Base-by-base conservation (phyloP, 2,797 vertebrate genomes). In the Microtus californicus region DNA sequence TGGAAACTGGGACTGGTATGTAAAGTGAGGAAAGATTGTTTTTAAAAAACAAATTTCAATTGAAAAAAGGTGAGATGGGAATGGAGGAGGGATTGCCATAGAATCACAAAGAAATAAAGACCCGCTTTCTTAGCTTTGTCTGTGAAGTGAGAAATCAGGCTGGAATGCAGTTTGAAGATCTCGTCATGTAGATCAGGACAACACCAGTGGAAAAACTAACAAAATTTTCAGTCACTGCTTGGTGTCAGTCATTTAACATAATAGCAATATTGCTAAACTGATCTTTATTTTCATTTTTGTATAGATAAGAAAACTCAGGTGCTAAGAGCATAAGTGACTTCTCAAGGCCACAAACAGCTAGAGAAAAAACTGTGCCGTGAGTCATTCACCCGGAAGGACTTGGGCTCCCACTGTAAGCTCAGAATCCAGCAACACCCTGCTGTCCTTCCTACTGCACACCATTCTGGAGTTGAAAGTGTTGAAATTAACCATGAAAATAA, bases 291-390 rank as follows among this genome's bases (percentile, higher is more conserved):
- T n/a, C 15, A 71, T 48, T 29, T 92, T 87, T 48, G 5, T 63
- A 67, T 29, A 74, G 48, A 80, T 81, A 48, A 95, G 65, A 14
- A 77, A 87, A 77, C n/a, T 85, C 61, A 81, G 31, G 51, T 37
- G 87, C 40, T 83, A n/a, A 86, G 21, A 79, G 63, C 11, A 74
- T 51, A 82, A 51, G 21, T 29, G 61, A 69, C 21, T 65, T 91
- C 14, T 34, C 23, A 90, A 59, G 9, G 5, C 79, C 65, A 88
- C 6, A 59, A 61, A 21, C 56, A 89, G 15, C 12, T 76, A 79
- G 86, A 87, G 93, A 25, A 29, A 82, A 87, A 95, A 25, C 78
- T 87, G 37, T n/a, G 11, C 73, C 81, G 67, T 27, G 21, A 90
- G 78, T 17, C 56, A 61, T 40, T 82, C 79, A 29, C n/a, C 54